Base-by-base conservation (phyloP, 1,140 invertebrate genomes). In the Galleria mellonella region DNA sequence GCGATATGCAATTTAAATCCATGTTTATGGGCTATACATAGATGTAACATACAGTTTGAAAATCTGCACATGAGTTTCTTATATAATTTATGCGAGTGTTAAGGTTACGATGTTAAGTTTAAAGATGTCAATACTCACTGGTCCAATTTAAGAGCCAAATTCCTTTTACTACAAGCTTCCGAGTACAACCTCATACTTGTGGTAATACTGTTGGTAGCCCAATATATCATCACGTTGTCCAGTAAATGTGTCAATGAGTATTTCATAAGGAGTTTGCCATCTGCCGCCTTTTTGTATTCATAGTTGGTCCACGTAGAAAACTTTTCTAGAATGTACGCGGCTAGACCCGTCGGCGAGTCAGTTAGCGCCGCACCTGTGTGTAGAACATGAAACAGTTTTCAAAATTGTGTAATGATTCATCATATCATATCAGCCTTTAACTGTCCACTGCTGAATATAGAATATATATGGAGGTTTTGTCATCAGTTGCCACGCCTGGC, bases 181-280 rank as follows among this genome's bases (percentile, higher is more conserved):
- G 90, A 84, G 55, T 96, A 96, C 3, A 94, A 69, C 38, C 96
- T 83, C 65, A 90, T 79, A 0, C 93, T 94, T 0, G 93, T 92
- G 0, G 93, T 94, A 0, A 96, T 93, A 2, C 90, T 90, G 46
- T 91, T 91, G 0, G 93, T 92, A 0, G 91, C 67, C 92, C 94
- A 97, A 67, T 97, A 97, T 33, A 97, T 82, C 93, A 96, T 97
- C 0, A 97, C 64, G 57, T 96, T 96, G 48, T 96, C 96, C 9
- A 98, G 71, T 0, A 97, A 70, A 51, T 95, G 91, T 32, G 94
- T 92, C 23, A 94, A 57, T 0, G 86, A 86, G 53, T 70, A 84
- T 46, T 90, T 90, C 29, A 89, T 87, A 6, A 72, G 38, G 0
- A 97, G 63, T 1, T 93, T 93, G 2, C 95, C 95, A 71, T 97